Evolutionary conservation across 2,113 vertebrate species (phyloP).

Genomic region (Alethe diademata): DNA sequence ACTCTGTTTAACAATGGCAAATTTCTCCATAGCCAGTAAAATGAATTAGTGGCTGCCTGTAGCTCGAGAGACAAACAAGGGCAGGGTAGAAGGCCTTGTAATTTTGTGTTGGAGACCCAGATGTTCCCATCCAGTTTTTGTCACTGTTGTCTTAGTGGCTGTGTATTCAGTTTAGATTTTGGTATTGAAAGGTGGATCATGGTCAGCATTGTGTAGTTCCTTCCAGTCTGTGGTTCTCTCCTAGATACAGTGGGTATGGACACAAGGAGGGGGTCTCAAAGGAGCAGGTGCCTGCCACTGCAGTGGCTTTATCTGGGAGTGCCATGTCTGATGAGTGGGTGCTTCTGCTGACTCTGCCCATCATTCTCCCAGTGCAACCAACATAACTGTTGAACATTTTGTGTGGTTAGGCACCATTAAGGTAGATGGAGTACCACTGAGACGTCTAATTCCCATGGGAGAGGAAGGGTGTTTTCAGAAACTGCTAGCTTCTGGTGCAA

Average conservation of each 20-base stretch:
- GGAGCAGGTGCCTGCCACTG: neutral
- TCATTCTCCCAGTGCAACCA: neutral
- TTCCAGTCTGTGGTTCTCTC: neutral
- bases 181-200: neutral
- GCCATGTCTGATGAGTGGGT: neutral
- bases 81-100: neutral
- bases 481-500: neutral
- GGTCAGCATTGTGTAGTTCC: neutral
- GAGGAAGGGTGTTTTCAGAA: neutral
- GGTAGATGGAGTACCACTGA: fast-evolving
- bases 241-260: neutral
- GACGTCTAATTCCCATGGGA: neutral
- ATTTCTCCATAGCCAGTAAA: neutral
- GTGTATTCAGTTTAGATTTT: neutral
- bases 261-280: neutral
- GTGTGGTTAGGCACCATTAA: neutral
- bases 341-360: neutral
- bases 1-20: neutral
- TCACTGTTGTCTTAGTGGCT: neutral
- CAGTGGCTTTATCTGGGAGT: neutral
- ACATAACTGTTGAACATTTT: neutral
- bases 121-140: neutral
- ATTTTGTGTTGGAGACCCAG: neutral
- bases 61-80: neutral
- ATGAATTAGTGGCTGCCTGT: neutral